Evolutionary conservation across 2,888 invertebrate genomes (phyloP), one percentile per base, ranked within the genome.

Genomic region (Sipha maydis): DNA sequence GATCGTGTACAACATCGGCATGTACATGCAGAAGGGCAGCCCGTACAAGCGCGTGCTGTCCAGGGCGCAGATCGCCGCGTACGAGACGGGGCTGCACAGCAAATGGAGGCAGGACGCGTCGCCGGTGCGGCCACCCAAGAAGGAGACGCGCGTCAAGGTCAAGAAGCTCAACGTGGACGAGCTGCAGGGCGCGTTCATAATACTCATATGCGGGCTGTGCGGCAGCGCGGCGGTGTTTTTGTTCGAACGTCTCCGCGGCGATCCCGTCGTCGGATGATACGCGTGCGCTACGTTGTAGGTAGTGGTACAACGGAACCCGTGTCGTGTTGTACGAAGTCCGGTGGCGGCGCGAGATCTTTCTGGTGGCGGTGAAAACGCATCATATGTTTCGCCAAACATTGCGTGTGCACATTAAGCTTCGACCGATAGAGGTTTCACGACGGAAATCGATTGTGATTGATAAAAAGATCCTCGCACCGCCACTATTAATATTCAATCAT

Each of bases 21-120:
- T 90, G 17, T 89, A 80, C 48, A 84, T 89, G 85, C 84, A 85
- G 21, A 90, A 89, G 77, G 90, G 90, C 14, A 85, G 61, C 3
- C 83, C 86, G 19, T 90, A 78, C 56, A 31, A 54, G 25, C 11
- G 41, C 2, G 85, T 83, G 75, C n/a, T 89, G 7, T 25, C 85
- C 9, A 54, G 79, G 4, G 83, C 89, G 3, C 89, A 89, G 31
- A 71, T 78, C 67, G 41, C 7, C 17, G 85, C 89, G 21, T 78
- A 75, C 67, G 89, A 90, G 73, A 86, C 85, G 48, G 90, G 90
- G 11, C 28, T 90, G 71, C 78, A 83, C 34, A 19, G 34, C 8
- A 90, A 90, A 77, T 89, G 89, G 85, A 41, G 71, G 21, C 19
- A 19, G n/a, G 84, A 89, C n/a, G 75, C 67, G 11, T 19, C 25